Evolutionary conservation across 2,113 vertebrate species (phyloP).

Genomic region (Percopsis transmontana): DNA sequence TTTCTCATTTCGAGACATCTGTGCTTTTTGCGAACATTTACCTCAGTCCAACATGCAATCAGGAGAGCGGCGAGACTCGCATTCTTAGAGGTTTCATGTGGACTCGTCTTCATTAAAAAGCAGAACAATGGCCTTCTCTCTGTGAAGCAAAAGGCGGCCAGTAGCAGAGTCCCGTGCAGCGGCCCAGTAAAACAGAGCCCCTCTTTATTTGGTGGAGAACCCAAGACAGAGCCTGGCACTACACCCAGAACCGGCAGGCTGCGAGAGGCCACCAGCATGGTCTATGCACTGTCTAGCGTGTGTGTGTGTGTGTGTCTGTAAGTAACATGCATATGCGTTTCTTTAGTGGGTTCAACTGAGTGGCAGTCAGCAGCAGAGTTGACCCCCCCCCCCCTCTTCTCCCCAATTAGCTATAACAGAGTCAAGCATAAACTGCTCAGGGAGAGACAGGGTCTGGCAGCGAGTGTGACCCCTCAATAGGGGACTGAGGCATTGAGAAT

Average conservation of each 20-base stretch:
- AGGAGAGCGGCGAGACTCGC: slow-evolving; percentile 50
- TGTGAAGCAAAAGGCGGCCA: slow-evolving; percentile 71
- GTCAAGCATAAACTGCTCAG: slow-evolving; percentile 59
- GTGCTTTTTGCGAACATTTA: background rate
- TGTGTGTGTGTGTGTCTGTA: slow-evolving; percentile 8
- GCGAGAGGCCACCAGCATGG: slow-evolving; percentile 38
- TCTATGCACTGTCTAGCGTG: slow-evolving; percentile 20
- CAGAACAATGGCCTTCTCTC: slow-evolving; percentile 75
- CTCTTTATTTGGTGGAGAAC: slow-evolving; percentile 73
- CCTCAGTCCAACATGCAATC: background rate
- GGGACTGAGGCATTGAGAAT: slow-evolving; percentile 26
- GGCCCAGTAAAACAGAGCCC: slow-evolving; percentile 72
- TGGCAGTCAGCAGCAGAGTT: background rate
- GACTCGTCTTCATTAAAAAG: slow-evolving; percentile 76
- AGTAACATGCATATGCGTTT: slow-evolving; percentile 26
- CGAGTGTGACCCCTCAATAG: slow-evolving; percentile 19
- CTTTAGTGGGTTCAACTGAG: slow-evolving; percentile 37
- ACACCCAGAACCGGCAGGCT: slow-evolving; percentile 63
- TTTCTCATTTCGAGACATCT: slow-evolving; percentile 17
- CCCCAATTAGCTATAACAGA: slow-evolving; percentile 72
- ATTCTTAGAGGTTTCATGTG: slow-evolving; percentile 47
- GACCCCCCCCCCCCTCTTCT: slow-evolving; percentile 48
- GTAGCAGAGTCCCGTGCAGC: slow-evolving; percentile 64
- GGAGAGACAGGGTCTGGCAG: slow-evolving; percentile 33
- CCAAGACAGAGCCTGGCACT: slow-evolving; percentile 83